phyloP scores from a whole-genome alignment of 1,140 invertebrate genomes.

The Trichonephila inaurata region DNA sequence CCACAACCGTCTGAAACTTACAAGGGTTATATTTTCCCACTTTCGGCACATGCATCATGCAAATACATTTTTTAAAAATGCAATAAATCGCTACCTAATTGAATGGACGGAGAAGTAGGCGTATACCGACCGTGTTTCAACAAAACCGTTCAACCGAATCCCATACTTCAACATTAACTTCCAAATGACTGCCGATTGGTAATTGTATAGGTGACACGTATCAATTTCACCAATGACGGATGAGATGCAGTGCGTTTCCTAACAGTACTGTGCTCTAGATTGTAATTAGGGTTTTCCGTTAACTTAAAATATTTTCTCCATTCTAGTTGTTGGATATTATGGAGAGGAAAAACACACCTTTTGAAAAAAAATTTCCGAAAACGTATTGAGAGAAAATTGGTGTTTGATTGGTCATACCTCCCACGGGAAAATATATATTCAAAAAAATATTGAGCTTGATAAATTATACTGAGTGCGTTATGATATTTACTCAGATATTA shows the following conservation, averaged over 20 bases:
- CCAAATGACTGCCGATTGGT: slow-evolving; percentile 34
- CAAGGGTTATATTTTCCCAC: not conserved
- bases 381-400: too few relatives aligned
- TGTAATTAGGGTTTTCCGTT: slow-evolving; percentile 16
- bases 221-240: slow-evolving; percentile 61
- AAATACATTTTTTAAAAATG: not conserved
- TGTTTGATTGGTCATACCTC: too few relatives aligned
- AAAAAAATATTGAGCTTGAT: too few relatives aligned
- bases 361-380: too few relatives aligned
- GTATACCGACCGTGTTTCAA: not conserved
- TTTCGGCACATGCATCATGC: not conserved
- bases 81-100: slow-evolving; percentile 20
- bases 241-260: not conserved
- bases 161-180: slow-evolving; percentile 26
- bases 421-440: too few relatives aligned
- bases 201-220: slow-evolving; percentile 61
- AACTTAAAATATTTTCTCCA: not conserved
- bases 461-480: too few relatives aligned
- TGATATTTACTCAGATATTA: too few relatives aligned
- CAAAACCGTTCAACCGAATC: slow-evolving; percentile 37
- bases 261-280: not conserved
- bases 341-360: too few relatives aligned
- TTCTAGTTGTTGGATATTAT: too few relatives aligned
- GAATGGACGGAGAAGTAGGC: slow-evolving; percentile 12
- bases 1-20: not conserved